Percentiles rank a stretch among this genome's conserved stretches.
Conservation (phyloP, 1,140 invertebrate species). For the Cecropterus lyciades region DNA sequence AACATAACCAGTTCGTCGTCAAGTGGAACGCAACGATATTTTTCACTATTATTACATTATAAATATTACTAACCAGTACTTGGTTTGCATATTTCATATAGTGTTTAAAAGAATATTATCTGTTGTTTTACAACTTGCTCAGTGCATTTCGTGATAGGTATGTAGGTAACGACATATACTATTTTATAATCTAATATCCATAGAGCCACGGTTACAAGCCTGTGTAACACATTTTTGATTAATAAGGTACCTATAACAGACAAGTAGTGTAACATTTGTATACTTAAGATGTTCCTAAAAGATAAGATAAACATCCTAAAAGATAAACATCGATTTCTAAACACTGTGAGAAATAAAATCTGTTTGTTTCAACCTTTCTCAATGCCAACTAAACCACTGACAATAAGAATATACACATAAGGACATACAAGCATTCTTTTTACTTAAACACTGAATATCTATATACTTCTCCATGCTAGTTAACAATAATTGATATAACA, state of each 20-base stretch:
- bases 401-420: slow-evolving; percentile 10
- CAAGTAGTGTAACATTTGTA: slow-evolving; percentile 7
- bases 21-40: not conserved
- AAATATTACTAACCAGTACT: slow-evolving; percentile 14
- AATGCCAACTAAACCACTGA: not conserved
- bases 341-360: not conserved
- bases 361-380: not conserved
- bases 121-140: slow-evolving; percentile 47
- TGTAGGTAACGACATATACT: slow-evolving; percentile 55
- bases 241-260: not conserved
- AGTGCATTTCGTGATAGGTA: slow-evolving; percentile 66
- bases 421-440: slow-evolving; percentile 4
- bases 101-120: slow-evolving; percentile 28
- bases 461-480: slow-evolving; percentile 4
- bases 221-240: slow-evolving; percentile 11
- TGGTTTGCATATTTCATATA: not conserved
- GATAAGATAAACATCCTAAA: not conserved
- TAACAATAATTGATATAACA: slow-evolving; percentile 29
- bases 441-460: slow-evolving; percentile 3
- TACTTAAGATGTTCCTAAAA: slow-evolving; percentile 2
- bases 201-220: slow-evolving; percentile 20
- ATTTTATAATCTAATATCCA: slow-evolving; percentile 23
- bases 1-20: not conserved
- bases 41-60: slow-evolving; percentile 32
- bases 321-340: slow-evolving; percentile 4